Evolutionary conservation across 2,113 vertebrate genomes (phyloP).

Genomic region (Lontra canadensis): DNA sequence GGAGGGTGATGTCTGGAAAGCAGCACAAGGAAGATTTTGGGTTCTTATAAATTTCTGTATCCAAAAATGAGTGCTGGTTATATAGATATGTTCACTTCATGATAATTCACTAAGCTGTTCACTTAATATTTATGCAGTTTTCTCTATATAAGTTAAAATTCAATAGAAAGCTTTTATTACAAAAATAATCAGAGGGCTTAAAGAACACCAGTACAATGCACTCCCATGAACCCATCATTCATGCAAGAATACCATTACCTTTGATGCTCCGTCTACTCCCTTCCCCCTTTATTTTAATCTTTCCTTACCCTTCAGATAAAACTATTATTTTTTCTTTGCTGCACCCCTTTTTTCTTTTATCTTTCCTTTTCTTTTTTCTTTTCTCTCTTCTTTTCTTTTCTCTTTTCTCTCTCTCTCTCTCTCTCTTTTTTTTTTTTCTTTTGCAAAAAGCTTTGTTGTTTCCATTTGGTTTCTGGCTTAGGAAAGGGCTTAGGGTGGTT

Average conservation of each 20-base stretch:
- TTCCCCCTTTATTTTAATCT: not conserved
- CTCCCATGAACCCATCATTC: not conserved
- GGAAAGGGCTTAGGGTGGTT: not conserved
- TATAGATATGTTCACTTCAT: not conserved
- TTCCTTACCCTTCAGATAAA: not conserved
- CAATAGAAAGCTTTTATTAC: not conserved
- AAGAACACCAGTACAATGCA: not conserved
- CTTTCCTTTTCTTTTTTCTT: not conserved
- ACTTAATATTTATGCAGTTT: not conserved
- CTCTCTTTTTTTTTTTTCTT: no score
- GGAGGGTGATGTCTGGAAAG: not conserved
- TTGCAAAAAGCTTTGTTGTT: not conserved
- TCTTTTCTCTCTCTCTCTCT: not conserved
- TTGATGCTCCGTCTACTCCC: not conserved
- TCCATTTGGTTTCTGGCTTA: not conserved
- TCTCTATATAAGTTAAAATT: not conserved
- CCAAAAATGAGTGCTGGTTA: not conserved
- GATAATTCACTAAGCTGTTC: not conserved
- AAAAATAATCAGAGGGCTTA: not conserved
- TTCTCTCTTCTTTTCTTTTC: not conserved
- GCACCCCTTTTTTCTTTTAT: fast-evolving
- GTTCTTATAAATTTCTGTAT: not conserved
- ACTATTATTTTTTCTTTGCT: not conserved
- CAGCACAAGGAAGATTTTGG: not conserved
- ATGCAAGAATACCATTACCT: not conserved